Percentiles rank a stretch among this genome's conserved stretches.
These are phyloP conservation scores for Branchellion lobata DNA, from an alignment of 2,888 invertebrate species.

Conservation along the genomic window DNA sequence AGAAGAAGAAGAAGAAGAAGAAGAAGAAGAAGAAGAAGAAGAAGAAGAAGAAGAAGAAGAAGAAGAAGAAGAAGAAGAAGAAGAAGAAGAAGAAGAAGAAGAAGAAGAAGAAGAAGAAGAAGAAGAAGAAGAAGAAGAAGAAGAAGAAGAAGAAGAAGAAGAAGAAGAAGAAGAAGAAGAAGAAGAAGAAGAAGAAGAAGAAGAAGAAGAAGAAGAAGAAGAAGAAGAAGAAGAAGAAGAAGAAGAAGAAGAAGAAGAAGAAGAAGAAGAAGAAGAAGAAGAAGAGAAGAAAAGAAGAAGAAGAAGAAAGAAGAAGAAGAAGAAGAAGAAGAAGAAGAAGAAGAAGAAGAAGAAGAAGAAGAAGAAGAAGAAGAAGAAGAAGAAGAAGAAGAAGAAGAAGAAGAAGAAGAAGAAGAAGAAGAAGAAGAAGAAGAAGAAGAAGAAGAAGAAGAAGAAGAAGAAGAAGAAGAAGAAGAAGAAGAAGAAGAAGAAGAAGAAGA, in stretches of 20 bases:
- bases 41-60: neutral
- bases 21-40: neutral
- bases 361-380: neutral
- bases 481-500: too few relatives aligned
- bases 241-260: conserved; percentile 15
- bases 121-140: neutral
- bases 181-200: neutral
- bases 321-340: conserved; percentile 4
- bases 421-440: too few relatives aligned
- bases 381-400: too few relatives aligned
- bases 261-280: neutral
- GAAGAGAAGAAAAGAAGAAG: neutral
- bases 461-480: too few relatives aligned
- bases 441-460: too few relatives aligned
- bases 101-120: neutral
- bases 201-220: conserved; percentile 15
- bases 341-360: neutral
- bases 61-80: neutral
- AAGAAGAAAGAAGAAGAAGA: neutral
- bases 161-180: conserved; percentile 6
- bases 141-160: conserved; percentile 10
- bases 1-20: neutral
- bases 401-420: too few relatives aligned
- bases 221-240: conserved; percentile 19
- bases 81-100: neutral